Base-by-base conservation (phyloP, 1,140 invertebrate species). In the Hyles euphorbiae region DNA sequence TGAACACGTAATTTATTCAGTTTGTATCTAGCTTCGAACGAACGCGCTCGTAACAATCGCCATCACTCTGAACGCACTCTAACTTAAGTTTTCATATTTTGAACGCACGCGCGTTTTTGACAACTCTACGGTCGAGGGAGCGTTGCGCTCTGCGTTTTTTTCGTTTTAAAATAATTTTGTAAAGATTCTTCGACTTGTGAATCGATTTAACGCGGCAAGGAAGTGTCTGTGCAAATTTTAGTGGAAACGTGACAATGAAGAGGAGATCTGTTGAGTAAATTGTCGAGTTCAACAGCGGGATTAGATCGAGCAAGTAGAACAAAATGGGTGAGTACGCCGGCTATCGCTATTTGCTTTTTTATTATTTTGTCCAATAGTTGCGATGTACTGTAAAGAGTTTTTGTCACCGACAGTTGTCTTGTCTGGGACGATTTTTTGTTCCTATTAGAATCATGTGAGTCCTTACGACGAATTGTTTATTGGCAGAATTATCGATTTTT, bases 401-500 rank as follows among this genome's bases (percentile, higher is more conserved):
- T 34, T 34, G 32, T 48, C 12, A 6, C 32, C 45, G 4, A n/a
- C 44, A 56, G 3, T n/a, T 12, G 45, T 47, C 33, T n/a, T 9
- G 2, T 54, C 3, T 33, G 5, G n/a, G 34, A 56, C 53, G 52
- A 47, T 51, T 57, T 53, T 57, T 40, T 53, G 8, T 43, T 52
- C 60, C 44, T 53, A 71, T 71, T 46, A 56, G 63, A 68, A 64
- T 61, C 49, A 5, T 58, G n/a, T 34, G n/a, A 48, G 49, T 50
- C 48, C 5, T 33, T 10, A 49, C 50, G 11, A 52, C 46, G 5
- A 48, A 44, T 62, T 74, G 61, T 75, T 74, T 74, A 60, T 74
- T 84, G 80, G 77, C 68, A 58, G 60, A 82, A 79, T 61, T 87
- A 87, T 87, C 73, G 83, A 87, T 87, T 87, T 86, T 84, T 82